Base-by-base conservation (phyloP, 1,140 invertebrate genomes). In the Drosophila nigrodunni region DNA sequence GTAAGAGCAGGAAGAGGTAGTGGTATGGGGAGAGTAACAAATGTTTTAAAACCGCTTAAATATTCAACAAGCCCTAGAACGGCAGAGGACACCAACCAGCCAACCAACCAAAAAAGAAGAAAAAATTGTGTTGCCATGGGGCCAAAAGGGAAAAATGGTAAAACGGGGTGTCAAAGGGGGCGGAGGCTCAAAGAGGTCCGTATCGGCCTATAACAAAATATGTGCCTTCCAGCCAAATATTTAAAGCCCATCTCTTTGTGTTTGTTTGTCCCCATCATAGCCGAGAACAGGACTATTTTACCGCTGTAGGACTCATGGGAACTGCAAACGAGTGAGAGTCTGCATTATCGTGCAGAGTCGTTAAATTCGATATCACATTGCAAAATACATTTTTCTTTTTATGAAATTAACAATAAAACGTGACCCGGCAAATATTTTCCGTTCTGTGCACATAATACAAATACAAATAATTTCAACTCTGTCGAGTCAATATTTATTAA, bases 391-490 rank as follows among this genome's bases (percentile, higher is more conserved):
- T 30, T 30, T 30, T 30, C 25, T 30, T 89, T 85, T 89, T 66
- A 77, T 71, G 61, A 89, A 89, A 89, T 89, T 85, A 85, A 89
- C 85, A 90, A 89, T 89, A 77, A 89, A 89, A 89, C 85, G 85
- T 89, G 85, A 89, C 85, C 86, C 41, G 66, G 74, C 85, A 88
- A 88, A 88, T 81, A 89, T 89, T 83, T 68, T 66, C 15, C 15
- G 7, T 39, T 67, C 50, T 39, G 25, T 54, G 34, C 57, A 65
- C 52, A 76, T 77, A 44, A 50, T 44, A n/a, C 47, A 30, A 58
- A 65, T 9, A 54, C 43, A 54, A 54, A 65, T 46, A 43, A 52
- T 64, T 50, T 49, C 39, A 62, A 11, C 7, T 25, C 18, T 10
- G 34, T 0, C 50, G 35, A 15, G 8, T 30, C 30, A 15, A 54